phyloP scores from a whole-genome alignment of 2,888 invertebrate species.

The Pteria penguin region DNA sequence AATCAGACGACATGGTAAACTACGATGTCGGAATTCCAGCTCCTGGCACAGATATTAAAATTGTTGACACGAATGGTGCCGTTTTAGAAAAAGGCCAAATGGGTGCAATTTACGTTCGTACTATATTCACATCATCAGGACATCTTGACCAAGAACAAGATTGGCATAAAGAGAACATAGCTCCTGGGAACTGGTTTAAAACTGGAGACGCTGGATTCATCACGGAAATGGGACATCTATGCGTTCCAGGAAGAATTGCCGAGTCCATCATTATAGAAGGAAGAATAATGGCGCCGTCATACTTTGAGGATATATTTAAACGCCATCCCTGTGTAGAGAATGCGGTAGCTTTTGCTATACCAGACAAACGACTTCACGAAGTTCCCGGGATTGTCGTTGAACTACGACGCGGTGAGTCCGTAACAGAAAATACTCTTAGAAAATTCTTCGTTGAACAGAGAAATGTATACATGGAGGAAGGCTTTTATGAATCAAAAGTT shows the following conservation, averaged over 20 bases:
- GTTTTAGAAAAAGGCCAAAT: not conserved
- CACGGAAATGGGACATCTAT: not conserved
- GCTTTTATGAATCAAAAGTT: not conserved
- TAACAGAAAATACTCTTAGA: not conserved
- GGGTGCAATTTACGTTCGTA: slow-evolving; percentile 1
- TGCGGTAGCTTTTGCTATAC: not conserved
- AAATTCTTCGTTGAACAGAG: not conserved
- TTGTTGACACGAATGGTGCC: slow-evolving; percentile 5
- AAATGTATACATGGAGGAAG: not conserved
- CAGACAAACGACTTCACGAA: not conserved
- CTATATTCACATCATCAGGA: not conserved
- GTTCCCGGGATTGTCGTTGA: not conserved
- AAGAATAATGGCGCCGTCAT: not conserved
- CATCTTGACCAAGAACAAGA: not conserved
- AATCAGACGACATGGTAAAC: not conserved
- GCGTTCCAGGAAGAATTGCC: not conserved
- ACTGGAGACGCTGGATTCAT: slow-evolving; percentile 11
- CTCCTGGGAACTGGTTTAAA: slow-evolving; percentile 3
- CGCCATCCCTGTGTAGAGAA: not conserved
- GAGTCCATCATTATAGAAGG: not conserved
- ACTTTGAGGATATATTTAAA: not conserved
- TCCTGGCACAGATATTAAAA: slow-evolving; percentile 15
- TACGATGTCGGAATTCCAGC: slow-evolving; percentile 11
- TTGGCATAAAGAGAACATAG: not conserved
- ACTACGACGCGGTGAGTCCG: not conserved